Percentiles rank a stretch among this genome's conserved stretches.
Evolutionary conservation across 2,888 invertebrate genomes (phyloP).

Genomic region (Thalpophila matura): DNA sequence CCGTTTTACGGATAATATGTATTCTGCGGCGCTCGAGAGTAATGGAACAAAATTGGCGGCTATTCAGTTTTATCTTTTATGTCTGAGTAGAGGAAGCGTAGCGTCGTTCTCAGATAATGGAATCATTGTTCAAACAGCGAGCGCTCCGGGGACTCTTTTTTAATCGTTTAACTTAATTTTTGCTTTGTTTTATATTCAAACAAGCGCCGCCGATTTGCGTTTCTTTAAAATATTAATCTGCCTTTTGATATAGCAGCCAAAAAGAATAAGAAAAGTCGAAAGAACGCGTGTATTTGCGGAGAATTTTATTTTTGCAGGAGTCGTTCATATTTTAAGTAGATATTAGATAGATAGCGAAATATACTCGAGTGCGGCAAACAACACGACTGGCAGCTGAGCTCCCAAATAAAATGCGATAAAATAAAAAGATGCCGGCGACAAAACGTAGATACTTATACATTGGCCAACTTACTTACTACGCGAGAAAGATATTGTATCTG

Average conservation of each 20-base stretch:
- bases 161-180: slow-evolving; percentile 88
- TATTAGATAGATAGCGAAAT: slow-evolving; percentile 71
- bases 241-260: slow-evolving; percentile 39
- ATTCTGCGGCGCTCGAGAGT: slow-evolving; percentile 84
- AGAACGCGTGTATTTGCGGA: slow-evolving; percentile 28
- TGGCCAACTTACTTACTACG: slow-evolving; percentile 66
- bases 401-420: slow-evolving; percentile 89
- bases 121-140: slow-evolving; percentile 84
- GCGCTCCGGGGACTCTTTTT: slow-evolving; percentile 80
- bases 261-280: slow-evolving; percentile 26
- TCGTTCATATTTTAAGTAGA: slow-evolving; percentile 64
- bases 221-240: slow-evolving; percentile 58
- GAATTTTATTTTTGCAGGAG: slow-evolving; percentile 50
- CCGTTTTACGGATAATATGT: slow-evolving; percentile 89
- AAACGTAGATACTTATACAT: slow-evolving; percentile 87
- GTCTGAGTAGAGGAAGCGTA: slow-evolving; percentile 76
- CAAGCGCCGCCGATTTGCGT: slow-evolving; percentile 54
- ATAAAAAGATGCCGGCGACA: slow-evolving; percentile 88
- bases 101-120: slow-evolving; percentile 82
- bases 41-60: slow-evolving; percentile 89
- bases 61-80: slow-evolving; percentile 87
- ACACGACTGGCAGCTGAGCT: slow-evolving; percentile 88
- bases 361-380: slow-evolving; percentile 82
- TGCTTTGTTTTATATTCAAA: slow-evolving; percentile 78
- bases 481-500: slow-evolving; percentile 35